Evolutionary conservation across 23 tunicate genomes (phyloP), one percentile per base, ranked within the genome.

Genomic region (Trididemnum nubilum): DNA sequence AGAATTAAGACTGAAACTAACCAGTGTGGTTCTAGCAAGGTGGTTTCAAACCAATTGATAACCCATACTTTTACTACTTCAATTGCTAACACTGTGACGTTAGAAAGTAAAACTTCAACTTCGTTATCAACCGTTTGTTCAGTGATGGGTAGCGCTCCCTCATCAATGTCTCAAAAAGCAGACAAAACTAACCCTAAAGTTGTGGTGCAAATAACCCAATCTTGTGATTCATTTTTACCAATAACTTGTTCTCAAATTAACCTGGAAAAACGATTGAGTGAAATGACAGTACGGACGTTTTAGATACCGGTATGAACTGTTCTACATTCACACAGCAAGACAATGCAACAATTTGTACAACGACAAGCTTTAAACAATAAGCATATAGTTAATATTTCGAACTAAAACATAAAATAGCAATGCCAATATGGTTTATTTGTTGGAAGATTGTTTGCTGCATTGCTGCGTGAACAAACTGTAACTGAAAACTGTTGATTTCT

Each of bases 131-230:
- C 88, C 35, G 88, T 85, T 0, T 69, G 38, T 23, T 70, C 85
- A 1, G 34, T 64, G 33, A 77, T 73, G 71, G 80, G 84, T 33
- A 51, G 82, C 21, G 51, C 84, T 69, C 52, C 67, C 22, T 21
- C 21, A 12, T 21, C 44, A 9, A 51, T 63, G 64, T 19, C 77
- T 5, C 78, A 38, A 15, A 69, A 30, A 34, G 58, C 58, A 21
- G 21, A 73, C 22, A 57, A 73, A 73, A 2, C 78, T 15, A 74
- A 73, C 44, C 85, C 94, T 2, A 90, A 85, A 81, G 96, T 90
- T n/a, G 96, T 90, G 35, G 96, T 90, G 37, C 90, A 90, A 52
- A 71, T 84, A 81, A 90, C 83, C 33, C 79, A 90, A 34, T 73
- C 82, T 26, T 76, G 89, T 27, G 81, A 61, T 36, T 67, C 85